Base-by-base conservation (phyloP, 1,140 invertebrate species). In the Zaprionus kolodkinae region DNA sequence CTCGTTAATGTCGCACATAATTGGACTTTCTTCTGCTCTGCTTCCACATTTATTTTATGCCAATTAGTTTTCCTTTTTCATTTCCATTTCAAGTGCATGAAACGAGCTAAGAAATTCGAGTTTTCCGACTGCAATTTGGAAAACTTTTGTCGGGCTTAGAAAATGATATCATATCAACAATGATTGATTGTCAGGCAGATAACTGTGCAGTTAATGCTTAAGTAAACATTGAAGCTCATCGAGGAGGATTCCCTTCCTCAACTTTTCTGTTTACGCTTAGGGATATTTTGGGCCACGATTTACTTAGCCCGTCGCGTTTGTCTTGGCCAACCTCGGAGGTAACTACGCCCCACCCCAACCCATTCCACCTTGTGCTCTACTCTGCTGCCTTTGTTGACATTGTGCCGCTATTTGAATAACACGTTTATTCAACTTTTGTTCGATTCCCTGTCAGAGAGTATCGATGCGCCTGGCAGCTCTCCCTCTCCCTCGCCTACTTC, bases 351-450 rank as follows among this genome's bases (percentile, higher is more conserved):
- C 21, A n/a, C n/a, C n/a, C n/a, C n/a, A n/a, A n/a, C n/a, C n/a
- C n/a, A n/a, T n/a, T n/a, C n/a, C n/a, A n/a, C n/a, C n/a, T n/a
- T n/a, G n/a, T n/a, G n/a, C 33, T 0, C 54, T 35, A 3, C 15
- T 2, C 43, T 57, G 4, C 6, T n/a, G 6, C 10, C 17, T 30
- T 27, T 72, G 35, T 72, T 65, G 61, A 66, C 62, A 65, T 13
- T 72, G 62, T 43, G 69, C 52, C 54, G 38, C 21, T 38, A 55
- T 56, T 67, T 54, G 66, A 69, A 68, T 73, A 57, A 69, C 71
- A 73, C 71, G 65, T 73, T 69, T 73, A 56, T 73, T 73, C 55
- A 69, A 61, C 48, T 73, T 73, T 62, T 69, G 65, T 61, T 68
- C 50, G 38, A 61, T 69, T 68, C 65, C 15, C 36, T 35, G 27